Base-by-base conservation (phyloP, 2,888 invertebrate genomes). In the Thymelicus sylvestris region DNA sequence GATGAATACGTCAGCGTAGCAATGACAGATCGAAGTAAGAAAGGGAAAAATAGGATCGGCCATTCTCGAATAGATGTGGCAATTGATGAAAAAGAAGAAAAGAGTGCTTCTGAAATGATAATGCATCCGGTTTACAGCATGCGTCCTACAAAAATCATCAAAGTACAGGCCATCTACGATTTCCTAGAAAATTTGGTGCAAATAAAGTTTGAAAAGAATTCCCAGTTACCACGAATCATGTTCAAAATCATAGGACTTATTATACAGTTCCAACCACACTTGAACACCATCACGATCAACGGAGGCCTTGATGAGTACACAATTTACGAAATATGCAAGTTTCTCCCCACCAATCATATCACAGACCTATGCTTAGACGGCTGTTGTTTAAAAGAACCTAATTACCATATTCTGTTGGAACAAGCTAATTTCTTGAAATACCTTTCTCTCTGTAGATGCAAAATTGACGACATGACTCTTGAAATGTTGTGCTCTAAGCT, bases 301-400 rank as follows among this genome's bases (percentile, higher is more conserved):
- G 73, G 73, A 2, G 87, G 87, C 0, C 57, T 89, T 0, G 69
- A 80, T 38, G 72, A 71, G 13, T 77, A 74, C 0, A 72, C 76
- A 0, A 13, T 90, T 0, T 75, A 89, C 59, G 90, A 90, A 75
- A 77, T 91, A 5, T 72, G 75, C 13, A 83, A 83, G 19, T 74
- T 86, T 31, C 71, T 90, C 1, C 75, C 79, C 0, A 10, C 55
- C 0, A 85, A 85, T 0, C 68, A 81, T 10, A 83, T 91, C n/a
- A 88, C 88, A 0, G 86, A 89, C 12, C 8, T 91, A 5, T 83
- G 81, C 66, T 76, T 91, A 3, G 90, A 91, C 59, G 74, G 76
- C 15, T 81, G 83, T 0, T 77, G 67, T 31, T 6, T 89, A 0
- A 50, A 63, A 13, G 77, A 84, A 74, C 84, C 80, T 0, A 86